Evolutionary conservation across 2,888 invertebrate species (phyloP).

Genomic region (Limnephilus auricula): DNA sequence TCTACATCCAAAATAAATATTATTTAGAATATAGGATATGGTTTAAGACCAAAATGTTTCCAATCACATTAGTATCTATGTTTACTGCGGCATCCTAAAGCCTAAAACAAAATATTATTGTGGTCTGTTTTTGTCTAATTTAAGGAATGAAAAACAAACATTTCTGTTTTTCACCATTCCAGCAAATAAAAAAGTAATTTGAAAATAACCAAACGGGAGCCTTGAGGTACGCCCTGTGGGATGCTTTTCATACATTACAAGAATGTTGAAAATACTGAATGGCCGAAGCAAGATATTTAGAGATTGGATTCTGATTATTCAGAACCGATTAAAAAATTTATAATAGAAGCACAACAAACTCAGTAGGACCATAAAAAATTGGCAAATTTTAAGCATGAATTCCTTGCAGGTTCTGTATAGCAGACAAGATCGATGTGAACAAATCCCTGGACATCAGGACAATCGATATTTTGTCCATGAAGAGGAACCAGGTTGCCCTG

Average conservation of each 20-base stretch:
- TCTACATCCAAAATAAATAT: background rate
- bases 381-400: background rate
- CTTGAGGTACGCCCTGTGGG: background rate
- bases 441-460: conserved; percentile 27
- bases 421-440: conserved; percentile 46
- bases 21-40: background rate
- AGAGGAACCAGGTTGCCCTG: conserved; percentile 70
- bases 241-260: background rate
- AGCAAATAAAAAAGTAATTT: background rate
- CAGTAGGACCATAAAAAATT: background rate
- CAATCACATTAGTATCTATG: background rate
- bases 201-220: background rate
- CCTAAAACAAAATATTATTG: background rate
- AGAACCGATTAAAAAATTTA: background rate
- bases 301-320: background rate
- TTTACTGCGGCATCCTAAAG: background rate
- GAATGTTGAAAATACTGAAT: background rate
- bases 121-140: background rate
- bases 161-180: background rate
- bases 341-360: background rate
- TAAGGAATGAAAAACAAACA: background rate
- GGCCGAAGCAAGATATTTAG: background rate
- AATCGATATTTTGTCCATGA: background rate
- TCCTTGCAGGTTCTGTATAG: conserved; percentile 51
- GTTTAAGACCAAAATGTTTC: background rate